Percentiles rank a stretch among this genome's conserved stretches.
These are phyloP conservation scores for Climacteris rufus DNA, from an alignment of 2,113 vertebrate genomes.

Conservation along the genomic window DNA sequence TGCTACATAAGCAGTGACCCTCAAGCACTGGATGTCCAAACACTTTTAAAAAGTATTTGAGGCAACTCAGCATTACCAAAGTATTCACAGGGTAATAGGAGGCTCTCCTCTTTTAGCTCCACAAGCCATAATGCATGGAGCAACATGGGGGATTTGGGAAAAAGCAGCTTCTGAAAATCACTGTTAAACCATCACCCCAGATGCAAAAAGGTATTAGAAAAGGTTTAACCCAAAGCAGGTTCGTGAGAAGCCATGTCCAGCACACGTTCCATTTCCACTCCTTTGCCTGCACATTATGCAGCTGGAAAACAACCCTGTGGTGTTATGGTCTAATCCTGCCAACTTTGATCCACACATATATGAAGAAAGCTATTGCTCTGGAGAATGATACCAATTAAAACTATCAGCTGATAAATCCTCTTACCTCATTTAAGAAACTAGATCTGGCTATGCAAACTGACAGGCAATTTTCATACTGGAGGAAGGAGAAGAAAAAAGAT, in stretches of 20 bases:
- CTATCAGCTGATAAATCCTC: not conserved
- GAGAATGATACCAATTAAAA: not conserved
- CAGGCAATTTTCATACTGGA: rapidly evolving
- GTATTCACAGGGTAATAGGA: not conserved
- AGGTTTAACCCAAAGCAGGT: not conserved
- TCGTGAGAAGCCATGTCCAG: not conserved
- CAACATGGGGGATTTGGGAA: not conserved
- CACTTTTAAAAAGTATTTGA: too few species aligned
- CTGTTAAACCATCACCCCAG: not conserved
- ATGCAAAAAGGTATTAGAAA: not conserved
- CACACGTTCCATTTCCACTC: not conserved
- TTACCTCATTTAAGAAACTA: not conserved
- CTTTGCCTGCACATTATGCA: not conserved
- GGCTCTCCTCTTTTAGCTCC: not conserved
- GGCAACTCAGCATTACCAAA: not conserved
- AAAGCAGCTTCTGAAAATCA: not conserved
- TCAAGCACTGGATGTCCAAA: not conserved
- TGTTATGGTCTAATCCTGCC: not conserved
- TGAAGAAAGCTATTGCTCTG: not conserved
- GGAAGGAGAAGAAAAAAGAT: not conserved
- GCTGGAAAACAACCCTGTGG: not conserved
- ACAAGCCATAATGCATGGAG: not conserved
- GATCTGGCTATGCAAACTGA: not conserved
- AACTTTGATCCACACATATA: not conserved
- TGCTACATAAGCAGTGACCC: not conserved